A percentile compares a stretch with the other conserved stretches of the same genome.
Conservation (phyloP, 2,888 invertebrate genomes). For the Limenitis camilla region DNA sequence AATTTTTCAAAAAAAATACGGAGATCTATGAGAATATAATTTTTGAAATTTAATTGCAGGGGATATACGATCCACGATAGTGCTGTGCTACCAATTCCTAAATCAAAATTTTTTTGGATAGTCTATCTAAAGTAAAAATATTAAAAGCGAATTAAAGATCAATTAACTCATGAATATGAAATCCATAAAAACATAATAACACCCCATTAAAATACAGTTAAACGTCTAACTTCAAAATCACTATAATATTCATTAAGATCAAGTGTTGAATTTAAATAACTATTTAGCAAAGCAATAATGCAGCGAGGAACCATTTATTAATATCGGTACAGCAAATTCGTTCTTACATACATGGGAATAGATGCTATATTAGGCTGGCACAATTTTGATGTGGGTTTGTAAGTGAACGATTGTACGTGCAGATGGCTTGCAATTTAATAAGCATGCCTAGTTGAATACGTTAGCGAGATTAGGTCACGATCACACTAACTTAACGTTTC, state of each 20-base stretch:
- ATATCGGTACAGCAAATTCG: background rate
- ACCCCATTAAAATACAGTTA: constrained; percentile 7
- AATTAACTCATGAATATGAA: no score
- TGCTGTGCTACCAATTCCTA: no score
- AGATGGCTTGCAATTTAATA: constrained; percentile 59
- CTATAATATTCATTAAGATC: constrained; percentile 36
- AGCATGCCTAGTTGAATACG: constrained; percentile 30
- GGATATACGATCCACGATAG: no score
- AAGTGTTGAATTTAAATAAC: constrained; percentile 54
- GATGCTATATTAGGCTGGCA: constrained; percentile 2
- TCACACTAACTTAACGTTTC: constrained; percentile 22
- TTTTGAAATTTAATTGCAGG: no score
- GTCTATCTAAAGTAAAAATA: no score
- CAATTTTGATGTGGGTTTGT: constrained; percentile 7
- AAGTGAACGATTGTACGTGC: constrained; percentile 20
- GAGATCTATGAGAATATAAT: no score
- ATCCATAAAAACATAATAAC: no score
- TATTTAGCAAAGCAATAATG: constrained; percentile 51
- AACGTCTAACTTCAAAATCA: constrained; percentile 17
- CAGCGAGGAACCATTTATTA: constrained; percentile 5
- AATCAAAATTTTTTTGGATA: no score
- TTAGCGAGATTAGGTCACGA: constrained; percentile 28
- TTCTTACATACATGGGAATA: constrained; percentile 2
- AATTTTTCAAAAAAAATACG: no score
- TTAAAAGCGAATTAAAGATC: no score